Evolutionary conservation across 2,888 invertebrate species (phyloP), one percentile per base, ranked within the genome.

Genomic region (Clistopyga incitator): DNA sequence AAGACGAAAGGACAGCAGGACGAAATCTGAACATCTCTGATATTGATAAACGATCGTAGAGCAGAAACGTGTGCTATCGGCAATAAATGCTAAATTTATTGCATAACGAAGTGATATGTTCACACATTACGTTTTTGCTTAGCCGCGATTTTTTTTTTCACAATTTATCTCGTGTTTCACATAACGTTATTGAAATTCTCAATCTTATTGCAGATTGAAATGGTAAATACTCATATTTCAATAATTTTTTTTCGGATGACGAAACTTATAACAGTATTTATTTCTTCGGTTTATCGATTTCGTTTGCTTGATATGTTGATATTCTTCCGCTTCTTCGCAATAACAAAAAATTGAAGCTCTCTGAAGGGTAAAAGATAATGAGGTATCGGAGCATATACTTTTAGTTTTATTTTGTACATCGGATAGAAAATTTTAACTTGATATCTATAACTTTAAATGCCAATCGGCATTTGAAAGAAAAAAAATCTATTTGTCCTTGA

Each of bases 1-100:
- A 23, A 38, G 13, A 25, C 52, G 29, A n/a, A 25, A 72, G 34
- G 20, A 23, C 13, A 38, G 20, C 15, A 23, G 29, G 25, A 25
- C 10, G 23, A 20, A 47, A 50, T 47, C 18, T 59, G n/a, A 13
- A 47, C 29, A 47, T 74, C 50, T 29, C 45, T 61, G 61, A 74
- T 47, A 74, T 50, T 45, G 47, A 61, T 10, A 61, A 61, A 61
- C 59, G 59, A 25, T 47, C 42, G 29, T 18, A 4, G 38, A 38
- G 18, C n/a, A 34, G 8, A 34, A 64, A 42, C 38, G 38, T 18
- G 20, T 38, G 64, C 42, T 64, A 64, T 38, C 18, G 18, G 38
- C 42, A 38, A 64, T 64, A 10, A 42, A 64, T 38, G 20, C 18
- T 11, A 20, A 61, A 64, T 64, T 64, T 64, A 64, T 64, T 20